phyloP scores from a whole-genome alignment of 2,797 vertebrate genomes.

The Odontamblyopus lacepedii region DNA sequence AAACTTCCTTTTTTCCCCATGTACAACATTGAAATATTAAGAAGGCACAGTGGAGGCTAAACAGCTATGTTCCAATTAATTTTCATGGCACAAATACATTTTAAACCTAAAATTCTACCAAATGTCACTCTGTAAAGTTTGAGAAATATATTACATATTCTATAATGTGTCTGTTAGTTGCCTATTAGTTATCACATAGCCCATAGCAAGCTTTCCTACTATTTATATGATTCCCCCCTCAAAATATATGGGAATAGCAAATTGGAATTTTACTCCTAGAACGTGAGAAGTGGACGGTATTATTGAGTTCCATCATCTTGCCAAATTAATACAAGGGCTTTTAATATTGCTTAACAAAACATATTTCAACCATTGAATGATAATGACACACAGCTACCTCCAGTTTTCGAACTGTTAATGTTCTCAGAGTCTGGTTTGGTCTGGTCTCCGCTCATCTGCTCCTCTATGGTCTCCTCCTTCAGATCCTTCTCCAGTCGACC shows the following conservation, averaged over 20 bases:
- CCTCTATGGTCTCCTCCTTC: constrained; percentile 65
- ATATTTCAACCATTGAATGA: background rate
- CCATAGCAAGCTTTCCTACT: background rate
- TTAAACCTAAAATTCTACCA: background rate
- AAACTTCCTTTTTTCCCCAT: background rate
- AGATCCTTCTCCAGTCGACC: constrained; percentile 42
- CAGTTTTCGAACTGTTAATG: constrained; percentile 39
- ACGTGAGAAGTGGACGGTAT: background rate
- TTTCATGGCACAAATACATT: background rate
- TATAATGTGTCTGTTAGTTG: no score
- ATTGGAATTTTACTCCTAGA: no score
- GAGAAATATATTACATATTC: no score
- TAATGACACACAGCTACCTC: constrained; percentile 73
- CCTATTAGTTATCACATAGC: no score
- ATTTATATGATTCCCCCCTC: background rate
- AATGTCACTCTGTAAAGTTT: no score
- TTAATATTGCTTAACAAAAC: no score
- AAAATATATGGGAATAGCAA: background rate
- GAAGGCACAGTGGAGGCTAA: background rate
- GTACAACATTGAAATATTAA: background rate
- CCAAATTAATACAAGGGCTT: background rate
- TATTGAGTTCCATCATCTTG: background rate
- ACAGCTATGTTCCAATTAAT: background rate
- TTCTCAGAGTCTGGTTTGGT: constrained; percentile 30
- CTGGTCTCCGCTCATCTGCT: constrained; percentile 29